Percentiles rank a stretch among this genome's conserved stretches.
phyloP scores from a whole-genome alignment of 2,113 vertebrate genomes.

The Leptosomus discolor region DNA sequence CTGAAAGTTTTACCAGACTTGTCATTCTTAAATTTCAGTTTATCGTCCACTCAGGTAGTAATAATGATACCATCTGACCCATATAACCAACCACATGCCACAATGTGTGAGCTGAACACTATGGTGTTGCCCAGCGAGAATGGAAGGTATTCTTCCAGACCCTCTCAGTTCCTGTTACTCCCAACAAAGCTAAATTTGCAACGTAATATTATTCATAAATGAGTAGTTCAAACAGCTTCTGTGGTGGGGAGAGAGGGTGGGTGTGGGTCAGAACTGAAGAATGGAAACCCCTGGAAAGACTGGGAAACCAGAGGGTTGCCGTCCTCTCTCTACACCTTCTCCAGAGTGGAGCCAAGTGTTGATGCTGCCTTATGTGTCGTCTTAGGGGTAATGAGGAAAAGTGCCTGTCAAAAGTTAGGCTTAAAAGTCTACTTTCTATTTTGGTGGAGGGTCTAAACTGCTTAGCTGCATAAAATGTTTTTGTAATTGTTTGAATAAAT shows the following conservation, averaged over 20 bases:
- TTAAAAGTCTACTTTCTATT: conserved; percentile 1
- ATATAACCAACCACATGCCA: background rate
- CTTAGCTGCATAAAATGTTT: conserved; percentile 43
- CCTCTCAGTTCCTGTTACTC: background rate
- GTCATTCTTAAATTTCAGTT: background rate
- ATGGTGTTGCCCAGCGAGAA: fast-evolving
- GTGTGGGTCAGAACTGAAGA: background rate
- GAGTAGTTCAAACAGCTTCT: background rate
- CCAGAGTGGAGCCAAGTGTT: background rate
- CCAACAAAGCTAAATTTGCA: background rate
- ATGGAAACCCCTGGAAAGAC: background rate
- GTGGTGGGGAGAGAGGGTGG: background rate
- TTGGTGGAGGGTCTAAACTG: conserved; percentile 9
- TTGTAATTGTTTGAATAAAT: conserved; percentile 63
- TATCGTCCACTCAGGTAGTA: background rate
- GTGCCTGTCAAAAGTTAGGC: background rate
- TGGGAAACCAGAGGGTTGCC: background rate
- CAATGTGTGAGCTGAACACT: background rate
- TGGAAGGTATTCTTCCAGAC: background rate
- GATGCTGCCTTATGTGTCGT: background rate
- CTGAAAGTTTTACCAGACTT: background rate
- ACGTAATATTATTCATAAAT: background rate
- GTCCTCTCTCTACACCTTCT: background rate
- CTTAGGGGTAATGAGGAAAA: conserved; percentile 8
- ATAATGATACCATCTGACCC: background rate